Evolutionary conservation across 1,140 invertebrate genomes (phyloP), one percentile per base, ranked within the genome.

Genomic region (Chionoecetes opilio): DNA sequence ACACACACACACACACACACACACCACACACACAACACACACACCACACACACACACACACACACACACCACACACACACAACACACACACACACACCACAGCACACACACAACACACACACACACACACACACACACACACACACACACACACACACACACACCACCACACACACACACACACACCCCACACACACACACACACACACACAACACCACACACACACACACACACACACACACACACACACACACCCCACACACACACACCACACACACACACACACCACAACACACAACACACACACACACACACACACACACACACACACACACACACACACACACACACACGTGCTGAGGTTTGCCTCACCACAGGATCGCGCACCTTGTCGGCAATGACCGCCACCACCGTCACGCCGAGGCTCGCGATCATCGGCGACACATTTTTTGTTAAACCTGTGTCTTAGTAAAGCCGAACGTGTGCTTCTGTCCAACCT

Each of bases 231-330:
- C 32, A 32, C 85, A n/a, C n/a, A 32, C 85, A 32, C 85, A 31
- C 85, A 32, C 87, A 31, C 87, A 89, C 87, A 89, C 87, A 89
- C 87, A n/a, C n/a, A n/a, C n/a, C 35, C 38, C 26, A 32, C n/a
- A 32, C 1, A 34, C 2, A 87, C 32, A 37, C 3, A 32, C 32
- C 85, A n/a, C n/a, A 32, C 85, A 32, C 85, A 31, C 85, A 32
- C 87, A 31, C 87, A 89, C 87, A 89, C 87, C 35, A 89, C 26
- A 32, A 32, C 1, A 34, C 2, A 87, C 32, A 37, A n/a, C n/a
- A n/a, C n/a, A n/a, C n/a, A n/a, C n/a, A n/a, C n/a, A 34, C 32
- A 32, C 85, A 86, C 32, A 34, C n/a, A 86, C 85, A 34, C 35
- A 89, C 26, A 32, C n/a, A 32, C 1, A 34, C 2, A 87, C 32